Evolutionary conservation across 2,888 invertebrate species (phyloP), one percentile per base, ranked within the genome.

Genomic region (Gibbula magus): DNA sequence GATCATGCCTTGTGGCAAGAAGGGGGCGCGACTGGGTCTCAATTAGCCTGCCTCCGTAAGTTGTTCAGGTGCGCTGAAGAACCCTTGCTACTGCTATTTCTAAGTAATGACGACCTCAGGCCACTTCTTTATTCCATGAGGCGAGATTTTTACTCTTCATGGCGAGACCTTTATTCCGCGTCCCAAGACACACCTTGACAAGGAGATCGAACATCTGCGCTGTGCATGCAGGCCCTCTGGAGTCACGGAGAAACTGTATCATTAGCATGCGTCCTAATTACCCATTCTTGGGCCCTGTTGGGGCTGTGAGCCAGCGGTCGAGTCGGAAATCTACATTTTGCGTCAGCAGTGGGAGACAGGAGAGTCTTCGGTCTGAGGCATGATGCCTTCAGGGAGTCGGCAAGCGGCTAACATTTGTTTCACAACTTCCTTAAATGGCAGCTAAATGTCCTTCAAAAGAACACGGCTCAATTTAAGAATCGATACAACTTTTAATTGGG

Each of bases 351-450:
- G 45, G 45, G 45, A 45, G 45, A 45, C 45, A 45, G 45, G 5
- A 45, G 13, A 45, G 10, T 45, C 45, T 45, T 45, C 13, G 45
- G 45, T 45, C 10, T 45, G 45, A 13, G 10, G 13, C 10, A 45
- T 45, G 1, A n/a, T 45, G 45, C 45, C 45, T 45, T 45, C 10
- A 45, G 45, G 45, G 45, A 45, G 45, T 10, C 45, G 10, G 45
- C 45, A 45, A 45, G 45, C 13, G 45, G 45, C 45, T 13, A 45
- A 7, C 45, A 45, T 45, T 45, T 45, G 61, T 61, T 61, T 61
- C 61, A 61, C 61, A 61, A 61, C 61, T 61, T 61, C 61, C 61
- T 61, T 61, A 61, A 61, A 61, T 13, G 61, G 16, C 29, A 61
- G 61, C 29, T 29, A 61, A 61, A 25, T n/a, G 16, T 29, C 61